Conservation (phyloP, 2,888 invertebrate genomes). For the Caenorhabditis becei region DNA sequence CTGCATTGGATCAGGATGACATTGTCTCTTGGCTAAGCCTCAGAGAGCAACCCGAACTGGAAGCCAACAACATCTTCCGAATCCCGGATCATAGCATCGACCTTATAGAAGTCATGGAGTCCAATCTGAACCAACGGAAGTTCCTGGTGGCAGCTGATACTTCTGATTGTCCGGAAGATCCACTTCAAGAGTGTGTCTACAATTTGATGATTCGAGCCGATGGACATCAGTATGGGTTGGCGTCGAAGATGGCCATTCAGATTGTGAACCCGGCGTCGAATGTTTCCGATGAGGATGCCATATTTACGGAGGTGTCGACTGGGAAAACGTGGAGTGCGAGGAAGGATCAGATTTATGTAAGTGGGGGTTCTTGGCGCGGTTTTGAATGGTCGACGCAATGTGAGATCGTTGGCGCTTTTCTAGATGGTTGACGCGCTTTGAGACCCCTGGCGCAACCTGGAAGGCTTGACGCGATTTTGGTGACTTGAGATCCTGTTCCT, state of each 20-base stretch:
- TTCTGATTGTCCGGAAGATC: slow-evolving; percentile 74
- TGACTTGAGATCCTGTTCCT: too few relatives aligned
- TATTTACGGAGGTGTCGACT: slow-evolving; percentile 69
- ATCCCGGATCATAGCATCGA: slow-evolving; percentile 57
- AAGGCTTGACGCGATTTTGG: too few relatives aligned
- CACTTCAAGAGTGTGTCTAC: slow-evolving; percentile 72
- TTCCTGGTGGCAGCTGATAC: slow-evolving; percentile 77
- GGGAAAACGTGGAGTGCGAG: slow-evolving; percentile 65
- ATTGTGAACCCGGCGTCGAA: slow-evolving; percentile 91
- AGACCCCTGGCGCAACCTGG: too few relatives aligned
- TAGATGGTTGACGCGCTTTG: too few relatives aligned
- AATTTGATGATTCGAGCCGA: slow-evolving; percentile 73
- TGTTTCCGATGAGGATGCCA: slow-evolving; percentile 89
- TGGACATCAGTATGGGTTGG: slow-evolving; percentile 78
- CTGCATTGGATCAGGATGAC: slow-evolving; percentile 88
- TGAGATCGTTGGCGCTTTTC: neutral
- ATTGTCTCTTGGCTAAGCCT: slow-evolving; percentile 89
- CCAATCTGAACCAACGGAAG: slow-evolving; percentile 78
- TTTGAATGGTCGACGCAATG: neutral
- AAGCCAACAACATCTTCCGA: slow-evolving; percentile 72
- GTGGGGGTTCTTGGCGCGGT: slow-evolving; percentile 9
- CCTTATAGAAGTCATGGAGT: slow-evolving; percentile 72
- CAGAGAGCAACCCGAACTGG: slow-evolving; percentile 79
- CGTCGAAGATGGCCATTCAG: slow-evolving; percentile 79
- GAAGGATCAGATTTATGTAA: slow-evolving; percentile 65